Conservation (phyloP, 1,140 invertebrate species). For the Tyrophagus putrescentiae region DNA sequence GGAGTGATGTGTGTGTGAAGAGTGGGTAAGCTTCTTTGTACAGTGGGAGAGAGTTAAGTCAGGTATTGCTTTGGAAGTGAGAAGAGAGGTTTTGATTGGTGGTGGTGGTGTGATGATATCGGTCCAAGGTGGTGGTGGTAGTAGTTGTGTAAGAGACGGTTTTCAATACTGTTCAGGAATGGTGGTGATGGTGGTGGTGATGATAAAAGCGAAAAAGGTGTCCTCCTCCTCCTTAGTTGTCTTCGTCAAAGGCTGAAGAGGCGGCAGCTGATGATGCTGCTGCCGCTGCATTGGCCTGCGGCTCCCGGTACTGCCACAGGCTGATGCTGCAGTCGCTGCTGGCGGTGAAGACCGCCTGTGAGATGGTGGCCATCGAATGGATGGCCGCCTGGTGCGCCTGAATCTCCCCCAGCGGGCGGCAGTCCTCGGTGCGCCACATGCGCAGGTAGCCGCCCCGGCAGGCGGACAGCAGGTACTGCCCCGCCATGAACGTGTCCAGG, state of each 20-base stretch:
- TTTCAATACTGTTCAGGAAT: no score
- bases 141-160: no score
- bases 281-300: neutral
- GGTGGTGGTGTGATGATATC: no score
- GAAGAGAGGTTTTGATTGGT: no score
- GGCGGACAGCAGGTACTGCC: slow-evolving; percentile 48
- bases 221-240: no score
- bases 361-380: slow-evolving; percentile 56
- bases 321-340: slow-evolving; percentile 38
- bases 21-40: no score
- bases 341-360: slow-evolving; percentile 56
- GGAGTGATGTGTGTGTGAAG: neutral
- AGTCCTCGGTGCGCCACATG: slow-evolving; percentile 51
- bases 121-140: no score
- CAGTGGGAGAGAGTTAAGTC: no score
- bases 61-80: no score
- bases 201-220: no score
- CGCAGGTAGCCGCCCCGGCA: slow-evolving; percentile 58
- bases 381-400: slow-evolving; percentile 57
- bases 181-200: no score
- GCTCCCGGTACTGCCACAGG: slow-evolving; percentile 27
- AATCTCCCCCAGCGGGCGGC: slow-evolving; percentile 49
- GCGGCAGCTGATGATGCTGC: neutral
- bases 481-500: slow-evolving; percentile 46
- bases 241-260: neutral